Evolutionary conservation across 2,888 invertebrate species (phyloP), one percentile per base, ranked within the genome.

Genomic region (Drosophila infuscata): DNA sequence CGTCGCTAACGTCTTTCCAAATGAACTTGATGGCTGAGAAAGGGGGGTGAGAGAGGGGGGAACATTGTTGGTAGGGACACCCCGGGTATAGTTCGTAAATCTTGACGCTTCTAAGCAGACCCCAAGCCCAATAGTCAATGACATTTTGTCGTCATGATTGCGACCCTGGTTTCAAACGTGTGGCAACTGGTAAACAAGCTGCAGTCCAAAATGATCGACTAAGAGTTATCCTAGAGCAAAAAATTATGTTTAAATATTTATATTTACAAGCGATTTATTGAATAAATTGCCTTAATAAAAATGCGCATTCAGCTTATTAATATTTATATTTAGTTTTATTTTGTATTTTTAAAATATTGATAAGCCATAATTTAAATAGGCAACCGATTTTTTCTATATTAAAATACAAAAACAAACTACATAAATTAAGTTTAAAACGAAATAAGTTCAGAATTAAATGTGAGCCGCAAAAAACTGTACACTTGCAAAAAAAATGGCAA

Each of bases 61-160:
- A 25, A 9, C 9, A 35, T 8, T 15, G 36, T 15, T 33, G 15
- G 35, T 29, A 48, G 63, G 41, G 46, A 68, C 49, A 68, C 49
- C 48, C 35, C 49, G 65, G 77, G 73, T 87, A 82, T 87, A 88
- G 85, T 87, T 89, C 86, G 86, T 87, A 89, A 89, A 87, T 88
- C 89, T 89, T 76, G 58, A 77, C 74, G 88, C 76, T 75, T 82
- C 69, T 85, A 89, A 85, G 76, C 76, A 83, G 70, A 57, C 70
- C 59, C 75, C 77, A 71, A 74, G 75, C 77, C 73, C 81, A 87
- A 89, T 87, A 81, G 89, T 79, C 83, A 88, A 85, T 81, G 89
- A 87, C 89, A 89, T 89, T 89, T 79, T 75, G 81, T 74, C 70
- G 74, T 87, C 79, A 88, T 88, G 82, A 76, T 72, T 68, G 76